These are phyloP conservation scores for Pissodes strobi DNA, from an alignment of 1,140 invertebrate genomes.

Conservation along the genomic window DNA sequence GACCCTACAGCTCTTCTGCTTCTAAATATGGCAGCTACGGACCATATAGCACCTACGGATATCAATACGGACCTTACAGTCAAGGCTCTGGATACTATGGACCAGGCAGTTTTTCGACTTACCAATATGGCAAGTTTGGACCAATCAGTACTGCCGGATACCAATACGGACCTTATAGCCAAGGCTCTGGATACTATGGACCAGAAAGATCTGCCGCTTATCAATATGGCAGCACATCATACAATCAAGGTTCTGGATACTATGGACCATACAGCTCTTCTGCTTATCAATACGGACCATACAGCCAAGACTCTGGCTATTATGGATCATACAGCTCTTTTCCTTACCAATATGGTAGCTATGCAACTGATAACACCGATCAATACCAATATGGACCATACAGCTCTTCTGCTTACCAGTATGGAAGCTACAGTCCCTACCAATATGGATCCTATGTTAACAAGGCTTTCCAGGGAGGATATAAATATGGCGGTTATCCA, in stretches of 20 bases:
- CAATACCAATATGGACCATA: not conserved
- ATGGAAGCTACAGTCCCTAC: slow-evolving; percentile 6
- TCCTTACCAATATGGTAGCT: not conserved
- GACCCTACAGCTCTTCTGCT: not conserved
- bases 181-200: slow-evolving; percentile 1
- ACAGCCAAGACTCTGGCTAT: not conserved
- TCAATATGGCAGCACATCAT: not conserved
- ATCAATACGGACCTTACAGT: slow-evolving; percentile 10
- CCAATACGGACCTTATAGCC: slow-evolving; percentile 7
- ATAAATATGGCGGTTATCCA: no score
- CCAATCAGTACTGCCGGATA: not conserved
- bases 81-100: not conserved
- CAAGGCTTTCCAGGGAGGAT: no score
- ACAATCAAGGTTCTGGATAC: slow-evolving; percentile 1
- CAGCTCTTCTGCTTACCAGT: not conserved
- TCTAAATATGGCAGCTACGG: not conserved
- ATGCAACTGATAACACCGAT: no score
- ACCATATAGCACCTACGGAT: not conserved
- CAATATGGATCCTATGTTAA: slow-evolving; percentile 19
- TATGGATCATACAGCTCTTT: not conserved
- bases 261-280: slow-evolving; percentile 2
- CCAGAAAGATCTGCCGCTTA: no score
- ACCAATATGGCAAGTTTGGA: not conserved
- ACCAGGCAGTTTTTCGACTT: slow-evolving; percentile 19
- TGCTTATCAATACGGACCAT: slow-evolving; percentile 6